A percentile compares a stretch with the other conserved stretches of the same genome.
Evolutionary conservation across 2,113 vertebrate species (phyloP).

Genomic region (Nibea coibor): DNA sequence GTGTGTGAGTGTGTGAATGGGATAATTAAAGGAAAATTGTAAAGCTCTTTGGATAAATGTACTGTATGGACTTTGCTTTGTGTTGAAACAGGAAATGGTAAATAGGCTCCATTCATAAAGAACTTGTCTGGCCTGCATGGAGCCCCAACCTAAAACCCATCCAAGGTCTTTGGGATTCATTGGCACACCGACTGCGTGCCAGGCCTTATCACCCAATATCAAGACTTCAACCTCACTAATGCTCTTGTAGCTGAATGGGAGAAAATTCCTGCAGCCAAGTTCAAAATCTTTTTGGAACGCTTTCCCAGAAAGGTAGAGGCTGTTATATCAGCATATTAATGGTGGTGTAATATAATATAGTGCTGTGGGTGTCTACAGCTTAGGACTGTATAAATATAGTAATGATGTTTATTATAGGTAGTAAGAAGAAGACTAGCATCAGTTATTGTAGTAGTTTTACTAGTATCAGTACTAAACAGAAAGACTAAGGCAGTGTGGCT

Average conservation of each 20-base stretch:
- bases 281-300: too few species aligned
- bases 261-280: conserved; percentile 11
- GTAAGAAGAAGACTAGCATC: too few species aligned
- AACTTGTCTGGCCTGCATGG: background rate
- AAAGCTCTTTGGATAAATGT: background rate
- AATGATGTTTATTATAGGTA: too few species aligned
- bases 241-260: background rate
- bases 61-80: background rate
- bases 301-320: background rate
- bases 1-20: background rate
- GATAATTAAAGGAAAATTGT: background rate
- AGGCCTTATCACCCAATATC: background rate
- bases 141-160: conserved; percentile 5
- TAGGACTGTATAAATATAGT: too few species aligned
- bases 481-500: background rate
- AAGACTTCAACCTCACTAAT: background rate
- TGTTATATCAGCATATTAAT: background rate
- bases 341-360: background rate
- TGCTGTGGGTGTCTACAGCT: too few species aligned
- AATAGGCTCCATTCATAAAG: background rate
- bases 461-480: background rate
- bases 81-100: background rate
- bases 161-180: conserved; percentile 3
- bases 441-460: too few species aligned
- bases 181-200: background rate